Base-by-base conservation (phyloP, 2,888 invertebrate genomes). In the Eulithis testata region DNA sequence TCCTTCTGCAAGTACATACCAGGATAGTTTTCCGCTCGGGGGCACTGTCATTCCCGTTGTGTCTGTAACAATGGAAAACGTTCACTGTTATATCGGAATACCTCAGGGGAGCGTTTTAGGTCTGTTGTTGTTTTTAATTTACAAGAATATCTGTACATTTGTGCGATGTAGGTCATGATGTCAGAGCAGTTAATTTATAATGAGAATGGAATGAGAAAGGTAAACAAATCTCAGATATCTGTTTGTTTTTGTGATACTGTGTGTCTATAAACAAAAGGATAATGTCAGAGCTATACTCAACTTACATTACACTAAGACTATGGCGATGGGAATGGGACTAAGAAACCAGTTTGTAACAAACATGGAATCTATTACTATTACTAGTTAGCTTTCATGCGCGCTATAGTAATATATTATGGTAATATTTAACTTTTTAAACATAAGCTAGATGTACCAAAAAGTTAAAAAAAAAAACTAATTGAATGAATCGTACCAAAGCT, bases 1-100 rank as follows among this genome's bases (percentile, higher is more conserved):
- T 68, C 44, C 47, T 45, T 12, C 49, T 1, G 45, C 45, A 53
- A 44, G 53, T 60, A 81, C 89, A 80, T 77, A 91, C 91, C 91
- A 89, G 81, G 82, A 85, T 73, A 74, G 75, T 73, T 77, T 73
- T 78, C 69, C 76, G 62, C 53, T 70, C 64, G 72, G 76, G 72
- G 70, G 68, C 72, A 74, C 75, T 79, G 81, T 86, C 91, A 91
- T 91, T 79, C 81, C 90, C 76, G 82, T 77, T 74, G 68, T 72
- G 83, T 85, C 91, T 91, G 91, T 58, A 90, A 91, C 80, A 83
- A 87, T 68, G 63, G 62, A 72, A 53, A 53, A 58, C 57, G 67
- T 68, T 66, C 63, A 51, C 63, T 65, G 69, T 52, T 12, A 58
- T 56, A 55, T 54, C 60, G 66, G 66, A 59, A 60, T 69, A 56